Evolutionary conservation across 1,140 invertebrate genomes (phyloP), one percentile per base, ranked within the genome.

Genomic region (Mizuhopecten yessoensis): DNA sequence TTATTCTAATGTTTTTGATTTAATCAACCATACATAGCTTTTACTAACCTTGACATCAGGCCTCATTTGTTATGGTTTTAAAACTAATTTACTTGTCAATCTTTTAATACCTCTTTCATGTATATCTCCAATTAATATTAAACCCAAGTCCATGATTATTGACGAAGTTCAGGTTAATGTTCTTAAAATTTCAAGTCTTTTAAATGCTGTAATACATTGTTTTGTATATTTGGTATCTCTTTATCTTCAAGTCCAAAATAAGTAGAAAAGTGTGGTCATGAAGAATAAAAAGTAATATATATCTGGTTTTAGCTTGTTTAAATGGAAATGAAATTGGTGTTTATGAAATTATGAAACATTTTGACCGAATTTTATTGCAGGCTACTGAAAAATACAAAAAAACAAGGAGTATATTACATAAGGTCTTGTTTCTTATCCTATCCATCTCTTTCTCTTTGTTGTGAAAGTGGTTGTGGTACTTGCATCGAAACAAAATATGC

Each of bases 321-420:
- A 20, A 75, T 2, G n/a, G 57, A 75, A 75, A 75, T 7, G 23
- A 29, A 17, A 7, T 29, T 75, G n/a, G 2, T 29, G 23, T 29
- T 29, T 5, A 75, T 75, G n/a, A 75, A 75, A 75, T 75, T 75
- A 17, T 75, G n/a, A 75, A 7, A 75, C 23, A 29, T 75, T 49
- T 75, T 75, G 57, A 75, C 57, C 9, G 1, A 39, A n/a, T n/a
- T 75, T 75, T n/a, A 75, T 75, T 75, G 9, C 57, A 75, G 57
- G 57, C 57, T n/a, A 75, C 57, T 75, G 57, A 75, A 29, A 75
- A 75, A 75, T 75, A 75, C 57, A 75, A 75, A 75, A 75, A 75
- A 75, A 75, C 57, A n/a, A 75, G 57, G 57, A 75, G 57, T 75
- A 75, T 75, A 75, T 29, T 75, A 29, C 57, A 75, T 17, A 75